Conservation (phyloP, 2,888 invertebrate species). For the Nipponacmea schrenckii region DNA sequence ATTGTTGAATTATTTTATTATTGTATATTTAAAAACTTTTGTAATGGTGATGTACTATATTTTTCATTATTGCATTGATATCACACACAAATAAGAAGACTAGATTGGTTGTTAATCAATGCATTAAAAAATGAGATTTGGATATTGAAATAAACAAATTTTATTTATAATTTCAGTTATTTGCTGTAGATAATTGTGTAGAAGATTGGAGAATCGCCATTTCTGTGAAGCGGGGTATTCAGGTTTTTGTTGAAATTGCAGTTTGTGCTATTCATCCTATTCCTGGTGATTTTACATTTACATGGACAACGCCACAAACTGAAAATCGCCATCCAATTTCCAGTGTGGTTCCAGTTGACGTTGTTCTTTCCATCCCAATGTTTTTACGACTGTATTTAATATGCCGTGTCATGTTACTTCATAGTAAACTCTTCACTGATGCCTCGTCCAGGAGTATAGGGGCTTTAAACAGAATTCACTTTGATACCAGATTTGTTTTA, state of each 20-base stretch:
- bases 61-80: too few species aligned
- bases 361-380: conserved; percentile 98
- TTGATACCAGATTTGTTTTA: conserved; percentile 92
- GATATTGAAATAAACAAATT: not conserved
- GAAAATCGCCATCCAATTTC: conserved; percentile 43
- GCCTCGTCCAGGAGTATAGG: conserved; percentile 91
- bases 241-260: conserved; percentile 72
- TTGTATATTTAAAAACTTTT: too few species aligned
- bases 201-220: conserved; percentile 99
- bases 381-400: conserved; percentile 99
- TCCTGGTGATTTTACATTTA: conserved; percentile 94
- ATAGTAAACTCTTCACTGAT: conserved; percentile 99
- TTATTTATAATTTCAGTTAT: conserved; percentile 79
- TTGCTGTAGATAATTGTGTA: conserved; percentile 99
- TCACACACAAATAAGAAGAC: too few species aligned
- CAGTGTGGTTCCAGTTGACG: conserved; percentile 74
- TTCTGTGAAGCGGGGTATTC: conserved; percentile 93
- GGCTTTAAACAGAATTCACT: conserved; percentile 68
- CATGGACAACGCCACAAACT: conserved; percentile 82
- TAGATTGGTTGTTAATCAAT: too few species aligned
- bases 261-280: conserved; percentile 98
- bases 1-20: too few species aligned
- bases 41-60: too few species aligned
- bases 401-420: conserved; percentile 98
- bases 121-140: too few species aligned